A percentile compares a stretch with the other conserved stretches of the same genome.
Conservation (phyloP, 2,797 vertebrate genomes). For the Danio tinwini region DNA sequence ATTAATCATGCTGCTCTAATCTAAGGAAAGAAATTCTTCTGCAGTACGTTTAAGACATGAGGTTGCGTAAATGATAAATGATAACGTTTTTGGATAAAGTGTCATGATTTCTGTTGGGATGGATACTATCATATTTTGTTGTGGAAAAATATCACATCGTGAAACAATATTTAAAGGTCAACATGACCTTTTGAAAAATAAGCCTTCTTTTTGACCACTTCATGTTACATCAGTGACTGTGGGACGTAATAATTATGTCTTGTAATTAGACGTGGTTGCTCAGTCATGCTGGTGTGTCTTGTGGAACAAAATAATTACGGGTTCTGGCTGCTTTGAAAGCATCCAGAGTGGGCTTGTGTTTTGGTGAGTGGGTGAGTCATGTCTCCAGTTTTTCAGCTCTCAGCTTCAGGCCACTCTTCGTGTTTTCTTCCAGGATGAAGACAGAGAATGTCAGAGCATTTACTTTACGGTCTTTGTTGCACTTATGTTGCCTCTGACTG, state of each 20-base stretch:
- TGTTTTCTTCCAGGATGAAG: background rate
- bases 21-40: no score
- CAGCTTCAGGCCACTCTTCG: background rate
- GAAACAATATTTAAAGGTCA: background rate
- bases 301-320: conserved; percentile 45
- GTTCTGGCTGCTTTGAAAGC: conserved; percentile 16
- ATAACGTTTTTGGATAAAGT: no score
- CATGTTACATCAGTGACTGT: conserved; percentile 10
- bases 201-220: background rate
- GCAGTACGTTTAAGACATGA: no score
- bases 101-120: background rate
- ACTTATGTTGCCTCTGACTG: background rate
- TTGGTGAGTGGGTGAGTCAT: conserved; percentile 18
- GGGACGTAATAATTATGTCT: background rate
- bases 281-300: conserved; percentile 30
- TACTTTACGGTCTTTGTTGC: conserved; percentile 30
- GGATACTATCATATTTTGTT: background rate
- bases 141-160: background rate
- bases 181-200: background rate
- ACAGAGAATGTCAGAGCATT: background rate
- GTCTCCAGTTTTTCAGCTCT: conserved; percentile 25
- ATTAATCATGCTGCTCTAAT: background rate
- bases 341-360: conserved; percentile 9
- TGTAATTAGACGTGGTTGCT: conserved; percentile 9
- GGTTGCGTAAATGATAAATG: no score